Conservation (phyloP, 2,113 vertebrate genomes). For the Phylloscopus whistleri region DNA sequence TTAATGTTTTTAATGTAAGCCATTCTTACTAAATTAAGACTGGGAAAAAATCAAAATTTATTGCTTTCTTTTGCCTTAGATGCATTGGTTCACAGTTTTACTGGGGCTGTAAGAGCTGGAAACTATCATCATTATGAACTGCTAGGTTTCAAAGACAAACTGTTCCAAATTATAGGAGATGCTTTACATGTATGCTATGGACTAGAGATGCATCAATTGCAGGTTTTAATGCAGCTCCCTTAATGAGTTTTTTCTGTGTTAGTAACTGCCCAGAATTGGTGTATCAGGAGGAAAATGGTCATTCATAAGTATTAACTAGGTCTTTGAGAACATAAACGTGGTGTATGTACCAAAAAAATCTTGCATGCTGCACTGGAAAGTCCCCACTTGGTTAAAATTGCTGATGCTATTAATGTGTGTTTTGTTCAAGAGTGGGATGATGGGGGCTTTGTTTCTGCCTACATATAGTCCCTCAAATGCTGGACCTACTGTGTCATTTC, state of each 20-base stretch:
- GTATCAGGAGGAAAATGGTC: background rate
- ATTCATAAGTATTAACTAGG: background rate
- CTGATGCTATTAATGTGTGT: background rate
- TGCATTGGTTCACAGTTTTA: background rate
- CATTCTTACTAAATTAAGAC: background rate
- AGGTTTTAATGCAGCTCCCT: background rate
- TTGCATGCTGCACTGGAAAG: background rate
- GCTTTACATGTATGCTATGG: background rate
- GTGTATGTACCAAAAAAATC: background rate
- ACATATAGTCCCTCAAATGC: background rate
- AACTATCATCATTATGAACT: background rate
- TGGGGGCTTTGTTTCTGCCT: background rate
- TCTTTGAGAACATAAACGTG: background rate
- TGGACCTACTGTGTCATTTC: background rate
- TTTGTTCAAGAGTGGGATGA: background rate
- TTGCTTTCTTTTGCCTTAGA: background rate
- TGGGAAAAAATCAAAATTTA: background rate
- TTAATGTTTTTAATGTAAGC: background rate
- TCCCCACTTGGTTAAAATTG: background rate
- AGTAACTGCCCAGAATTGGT: background rate
- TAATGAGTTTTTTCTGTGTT: background rate
- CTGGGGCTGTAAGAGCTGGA: background rate
- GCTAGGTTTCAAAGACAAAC: background rate
- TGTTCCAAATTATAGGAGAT: background rate
- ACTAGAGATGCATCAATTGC: background rate